Evolutionary conservation across 2,113 vertebrate species (phyloP), one percentile per base, ranked within the genome.

Genomic region (Platysteira castanea): DNA sequence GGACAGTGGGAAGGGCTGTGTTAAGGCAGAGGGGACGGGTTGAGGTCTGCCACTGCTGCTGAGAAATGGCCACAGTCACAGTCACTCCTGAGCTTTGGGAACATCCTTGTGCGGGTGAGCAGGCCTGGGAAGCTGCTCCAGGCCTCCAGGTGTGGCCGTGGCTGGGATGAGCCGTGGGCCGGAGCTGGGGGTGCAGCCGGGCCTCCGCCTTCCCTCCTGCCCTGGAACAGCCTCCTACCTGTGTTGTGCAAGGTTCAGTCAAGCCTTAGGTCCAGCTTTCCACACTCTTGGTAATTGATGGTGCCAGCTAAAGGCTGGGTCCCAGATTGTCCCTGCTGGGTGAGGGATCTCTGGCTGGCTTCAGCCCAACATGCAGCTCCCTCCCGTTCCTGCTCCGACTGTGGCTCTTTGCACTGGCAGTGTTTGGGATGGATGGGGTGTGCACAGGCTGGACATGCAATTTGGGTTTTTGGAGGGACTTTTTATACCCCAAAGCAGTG

Each of bases 311-410:
- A 60, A 53, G 64, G 31, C 47, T 54, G 54, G 22, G 31, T 49
- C 59, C 24, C 0, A 4, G 31, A 12, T 6, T 13, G 41, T 53
- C 56, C 37, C 37, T 23, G 28, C 27, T 30, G 61, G 16, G 8
- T 1, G 2, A 67, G 31, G 59, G 24, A 10, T 57, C 60, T 82
- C 54, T 0, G 1, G 2, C 2, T 14, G 8, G 13, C 61, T 65
- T 67, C 44, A 44, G 47, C 56, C 70, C 64, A 2, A 2, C 3
- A 2, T 22, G 17, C 22, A 41, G 46, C 26, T 87, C 39, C 1
- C 31, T 52, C 21, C 8, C 30, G 27, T 31, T 46, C 30, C 22
- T 24, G 2, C 39, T 59, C 50, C 0, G 0, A 1, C 42, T 13
- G 2, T 27, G 53, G 28, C 79, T 79, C 21, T 54, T 53, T 57